A percentile compares a stretch with the other conserved stretches of the same genome.
phyloP scores from a whole-genome alignment of 2,797 vertebrate genomes.

The Scolopax rusticola region DNA sequence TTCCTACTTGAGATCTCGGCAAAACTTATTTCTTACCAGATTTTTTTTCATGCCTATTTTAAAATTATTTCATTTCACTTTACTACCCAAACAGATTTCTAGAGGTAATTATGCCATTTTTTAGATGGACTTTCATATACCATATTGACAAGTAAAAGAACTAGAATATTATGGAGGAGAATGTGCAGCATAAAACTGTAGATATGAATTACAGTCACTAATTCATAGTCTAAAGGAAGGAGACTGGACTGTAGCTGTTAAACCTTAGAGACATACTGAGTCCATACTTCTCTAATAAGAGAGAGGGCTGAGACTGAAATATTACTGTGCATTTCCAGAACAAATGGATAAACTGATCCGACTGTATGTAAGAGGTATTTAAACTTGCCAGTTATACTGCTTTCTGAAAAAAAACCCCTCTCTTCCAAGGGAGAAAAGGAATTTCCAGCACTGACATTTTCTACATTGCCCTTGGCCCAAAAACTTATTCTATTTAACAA shows the following conservation, averaged over 20 bases:
- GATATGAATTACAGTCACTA: neutral
- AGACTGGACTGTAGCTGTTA: neutral
- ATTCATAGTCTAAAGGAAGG: neutral
- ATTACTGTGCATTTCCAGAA: neutral
- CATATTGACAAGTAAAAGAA: neutral
- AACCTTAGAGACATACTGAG: neutral
- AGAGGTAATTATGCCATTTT: neutral
- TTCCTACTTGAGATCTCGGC: neutral
- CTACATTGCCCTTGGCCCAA: neutral
- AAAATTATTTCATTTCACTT: neutral
- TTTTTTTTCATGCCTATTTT: neutral
- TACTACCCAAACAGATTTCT: neutral
- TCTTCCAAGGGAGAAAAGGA: neutral
- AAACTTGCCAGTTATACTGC: slow-evolving; percentile 7
- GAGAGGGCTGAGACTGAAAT: neutral
- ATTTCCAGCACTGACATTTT: slow-evolving; percentile 31
- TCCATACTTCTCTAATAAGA: neutral
- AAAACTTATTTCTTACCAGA: neutral
- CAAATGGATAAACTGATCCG: neutral
- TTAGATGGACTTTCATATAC: neutral
- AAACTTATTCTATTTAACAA: slow-evolving; percentile 37
- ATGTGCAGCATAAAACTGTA: neutral
- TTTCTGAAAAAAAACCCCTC: neutral
- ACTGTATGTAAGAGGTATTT: neutral
- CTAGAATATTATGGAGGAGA: neutral